A percentile compares a stretch with the other conserved stretches of the same genome.
Evolutionary conservation across 2,113 vertebrate genomes (phyloP).

Genomic region (Nothocercus nigrocapillus): DNA sequence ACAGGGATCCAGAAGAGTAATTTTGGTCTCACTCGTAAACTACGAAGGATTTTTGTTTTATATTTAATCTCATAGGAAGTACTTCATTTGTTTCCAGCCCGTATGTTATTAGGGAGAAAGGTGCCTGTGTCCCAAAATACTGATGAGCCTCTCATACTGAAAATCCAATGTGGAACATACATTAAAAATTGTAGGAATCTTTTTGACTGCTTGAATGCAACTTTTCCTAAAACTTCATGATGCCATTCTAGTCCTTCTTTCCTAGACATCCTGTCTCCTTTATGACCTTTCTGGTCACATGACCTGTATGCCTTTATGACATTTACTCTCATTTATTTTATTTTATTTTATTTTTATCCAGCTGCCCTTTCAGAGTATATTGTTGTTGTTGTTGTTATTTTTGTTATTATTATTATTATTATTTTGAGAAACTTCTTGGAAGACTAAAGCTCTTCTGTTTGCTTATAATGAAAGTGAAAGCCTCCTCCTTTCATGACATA

Average conservation of each 20-base stretch:
- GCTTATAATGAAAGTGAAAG: not conserved
- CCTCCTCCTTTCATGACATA: not conserved
- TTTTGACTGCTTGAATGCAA: not conserved
- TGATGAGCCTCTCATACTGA: not conserved
- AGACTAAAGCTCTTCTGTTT: not conserved
- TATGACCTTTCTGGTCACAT: not conserved
- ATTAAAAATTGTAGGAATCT: not conserved
- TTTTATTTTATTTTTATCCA: not conserved
- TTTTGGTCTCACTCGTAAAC: not conserved
- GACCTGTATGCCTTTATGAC: too few relatives aligned
- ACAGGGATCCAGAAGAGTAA: not conserved
- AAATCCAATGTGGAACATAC: not conserved
- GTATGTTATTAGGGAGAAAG: fast-evolving
- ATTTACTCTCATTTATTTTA: not conserved
- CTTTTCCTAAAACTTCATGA: not conserved
- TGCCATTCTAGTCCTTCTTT: not conserved
- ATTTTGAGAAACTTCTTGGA: too few relatives aligned
- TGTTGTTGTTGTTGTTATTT: too few relatives aligned
- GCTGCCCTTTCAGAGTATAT: not conserved
- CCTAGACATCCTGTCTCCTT: not conserved
- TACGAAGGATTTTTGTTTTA: not conserved
- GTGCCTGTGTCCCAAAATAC: not conserved
- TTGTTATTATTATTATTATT: too few relatives aligned
- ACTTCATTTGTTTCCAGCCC: not conserved
- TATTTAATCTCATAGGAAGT: not conserved